Conservation (phyloP, 2,797 vertebrate species). For the Okamejei kenojei region DNA sequence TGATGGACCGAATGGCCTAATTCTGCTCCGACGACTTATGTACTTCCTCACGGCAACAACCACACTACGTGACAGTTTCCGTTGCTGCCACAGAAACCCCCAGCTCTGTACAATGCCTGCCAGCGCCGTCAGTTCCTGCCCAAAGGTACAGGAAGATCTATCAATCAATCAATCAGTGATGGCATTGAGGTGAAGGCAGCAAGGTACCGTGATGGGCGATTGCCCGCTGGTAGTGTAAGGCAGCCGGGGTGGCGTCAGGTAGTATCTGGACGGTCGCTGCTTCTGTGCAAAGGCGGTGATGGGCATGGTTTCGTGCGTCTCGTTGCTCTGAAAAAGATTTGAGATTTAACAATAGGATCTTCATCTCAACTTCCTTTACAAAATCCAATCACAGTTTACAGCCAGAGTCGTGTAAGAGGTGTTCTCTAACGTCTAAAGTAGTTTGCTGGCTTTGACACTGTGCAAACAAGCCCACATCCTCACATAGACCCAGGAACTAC, state of each 20-base stretch:
- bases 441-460: background rate
- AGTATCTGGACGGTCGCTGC: constrained; percentile 81
- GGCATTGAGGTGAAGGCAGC: too few relatives aligned
- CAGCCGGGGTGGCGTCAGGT: constrained; percentile 81
- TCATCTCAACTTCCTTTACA: background rate
- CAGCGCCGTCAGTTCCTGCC: too few relatives aligned
- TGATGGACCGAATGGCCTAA: too few relatives aligned
- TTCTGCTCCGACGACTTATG: too few relatives aligned
- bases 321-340: constrained; percentile 74
- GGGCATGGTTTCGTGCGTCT: constrained; percentile 96
- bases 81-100: too few relatives aligned
- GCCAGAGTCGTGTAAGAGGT: too few relatives aligned
- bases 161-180: too few relatives aligned
- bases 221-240: constrained; percentile 73
- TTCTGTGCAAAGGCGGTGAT: constrained; percentile 96
- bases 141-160: too few relatives aligned
- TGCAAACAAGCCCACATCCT: background rate
- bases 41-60: too few relatives aligned
- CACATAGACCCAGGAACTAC: too few relatives aligned
- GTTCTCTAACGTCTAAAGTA: background rate
- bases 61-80: too few relatives aligned
- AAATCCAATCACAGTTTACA: background rate
- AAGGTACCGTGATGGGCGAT: constrained; percentile 77
- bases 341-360: background rate
- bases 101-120: too few relatives aligned